Percentiles rank a stretch among this genome's conserved stretches.
phyloP scores from a whole-genome alignment of 2,888 invertebrate species.

The Odiellus spinosus region DNA sequence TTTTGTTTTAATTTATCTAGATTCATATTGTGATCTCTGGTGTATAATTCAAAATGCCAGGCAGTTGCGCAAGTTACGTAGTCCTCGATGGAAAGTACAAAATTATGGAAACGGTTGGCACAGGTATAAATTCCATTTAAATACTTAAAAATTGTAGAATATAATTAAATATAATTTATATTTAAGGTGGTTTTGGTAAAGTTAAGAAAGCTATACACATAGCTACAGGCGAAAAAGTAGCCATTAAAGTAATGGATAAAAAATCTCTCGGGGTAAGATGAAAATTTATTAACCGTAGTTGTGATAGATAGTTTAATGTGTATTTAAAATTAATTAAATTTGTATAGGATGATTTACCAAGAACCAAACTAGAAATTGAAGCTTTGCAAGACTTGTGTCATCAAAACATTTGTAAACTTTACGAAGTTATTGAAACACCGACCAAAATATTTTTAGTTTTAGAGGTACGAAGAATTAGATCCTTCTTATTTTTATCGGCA shows the following conservation, averaged over 20 bases:
- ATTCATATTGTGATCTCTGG: no score
- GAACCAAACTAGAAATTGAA: conserved; percentile 53
- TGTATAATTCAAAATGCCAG: no score
- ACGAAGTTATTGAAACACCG: conserved; percentile 59
- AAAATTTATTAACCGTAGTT: no score
- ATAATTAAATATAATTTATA: not conserved
- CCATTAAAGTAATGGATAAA: conserved; percentile 69
- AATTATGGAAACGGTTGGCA: conserved; percentile 13
- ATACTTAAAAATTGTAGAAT: not conserved
- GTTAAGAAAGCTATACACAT: conserved; percentile 60
- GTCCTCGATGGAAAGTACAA: conserved; percentile 12
- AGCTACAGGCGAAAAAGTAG: conserved; percentile 62
- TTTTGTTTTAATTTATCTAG: no score
- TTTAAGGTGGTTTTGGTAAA: conserved; percentile 60
- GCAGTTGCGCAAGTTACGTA: conserved; percentile 1
- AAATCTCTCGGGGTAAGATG: conserved; percentile 43
- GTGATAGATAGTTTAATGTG: no score
- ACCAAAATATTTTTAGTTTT: conserved; percentile 57
- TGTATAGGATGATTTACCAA: conserved; percentile 49
- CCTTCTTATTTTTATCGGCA: not conserved
- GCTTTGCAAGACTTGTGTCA: conserved; percentile 53
- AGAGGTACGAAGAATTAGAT: conserved; percentile 36
- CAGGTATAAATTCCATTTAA: conserved; percentile 7
- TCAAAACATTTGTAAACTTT: conserved; percentile 57
- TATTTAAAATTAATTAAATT: conserved; percentile 2